Conservation (phyloP, 1,140 invertebrate species). For the Orius insidiosus region DNA sequence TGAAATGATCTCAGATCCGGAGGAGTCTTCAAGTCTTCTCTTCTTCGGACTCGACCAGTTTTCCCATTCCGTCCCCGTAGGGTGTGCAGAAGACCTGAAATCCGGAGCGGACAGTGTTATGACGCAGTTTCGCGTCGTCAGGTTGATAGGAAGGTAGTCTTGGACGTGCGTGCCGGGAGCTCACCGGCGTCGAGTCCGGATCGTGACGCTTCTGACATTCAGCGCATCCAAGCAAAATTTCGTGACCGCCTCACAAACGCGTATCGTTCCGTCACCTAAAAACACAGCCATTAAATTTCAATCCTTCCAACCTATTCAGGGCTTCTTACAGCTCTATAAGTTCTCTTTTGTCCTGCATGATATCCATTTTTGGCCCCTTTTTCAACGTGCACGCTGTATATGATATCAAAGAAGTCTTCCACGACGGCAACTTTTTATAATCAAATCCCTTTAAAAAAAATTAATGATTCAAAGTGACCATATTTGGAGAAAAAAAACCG, state of each 20-base stretch:
- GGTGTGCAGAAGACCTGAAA: too few species aligned
- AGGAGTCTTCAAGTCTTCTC: too few species aligned
- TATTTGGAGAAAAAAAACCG: too few species aligned
- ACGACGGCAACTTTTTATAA: constrained; percentile 65
- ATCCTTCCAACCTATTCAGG: neutral
- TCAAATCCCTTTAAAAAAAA: too few species aligned
- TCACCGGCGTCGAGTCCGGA: constrained; percentile 14
- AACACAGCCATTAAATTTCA: neutral
- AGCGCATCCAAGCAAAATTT: constrained; percentile 77
- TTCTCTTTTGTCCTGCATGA: constrained; percentile 89
- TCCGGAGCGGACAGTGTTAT: neutral
- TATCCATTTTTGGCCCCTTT: constrained; percentile 73
- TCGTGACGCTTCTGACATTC: constrained; percentile 73
- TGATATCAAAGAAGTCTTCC: constrained; percentile 94
- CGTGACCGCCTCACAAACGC: constrained; percentile 91
- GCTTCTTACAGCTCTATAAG: constrained; percentile 81
- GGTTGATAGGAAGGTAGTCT: constrained; percentile 4
- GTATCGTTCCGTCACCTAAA: constrained; percentile 91
- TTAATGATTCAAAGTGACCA: too few species aligned
- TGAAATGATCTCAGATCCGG: too few species aligned
- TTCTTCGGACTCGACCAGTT: too few species aligned
- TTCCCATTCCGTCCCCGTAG: too few species aligned
- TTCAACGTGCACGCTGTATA: constrained; percentile 83
- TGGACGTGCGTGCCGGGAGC: constrained; percentile 16
- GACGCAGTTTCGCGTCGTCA: constrained; percentile 6